phyloP scores from a whole-genome alignment of 2,888 invertebrate genomes.

The Amphipoea lucens region DNA sequence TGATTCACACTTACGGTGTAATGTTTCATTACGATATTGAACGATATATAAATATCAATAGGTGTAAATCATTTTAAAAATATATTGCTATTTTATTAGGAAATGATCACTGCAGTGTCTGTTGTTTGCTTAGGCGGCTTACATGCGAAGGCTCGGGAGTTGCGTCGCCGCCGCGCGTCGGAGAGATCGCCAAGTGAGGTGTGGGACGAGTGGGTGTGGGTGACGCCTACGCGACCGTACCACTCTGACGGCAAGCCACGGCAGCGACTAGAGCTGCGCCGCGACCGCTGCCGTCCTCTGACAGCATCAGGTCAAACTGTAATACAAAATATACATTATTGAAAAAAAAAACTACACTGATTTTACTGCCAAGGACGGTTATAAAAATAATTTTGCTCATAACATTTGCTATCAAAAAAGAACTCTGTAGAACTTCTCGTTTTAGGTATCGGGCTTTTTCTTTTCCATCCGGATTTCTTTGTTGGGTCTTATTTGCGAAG shows the following conservation, averaged over 20 bases:
- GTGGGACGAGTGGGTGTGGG: slow-evolving; percentile 10
- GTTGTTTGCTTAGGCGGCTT: slow-evolving; percentile 57
- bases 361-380: background rate
- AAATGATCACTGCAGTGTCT: slow-evolving; percentile 56
- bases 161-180: slow-evolving; percentile 60
- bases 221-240: slow-evolving; percentile 67
- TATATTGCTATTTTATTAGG: slow-evolving; percentile 48
- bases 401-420: background rate
- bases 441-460: background rate
- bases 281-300: slow-evolving; percentile 98
- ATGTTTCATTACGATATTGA: slow-evolving; percentile 27
- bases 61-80: slow-evolving; percentile 57
- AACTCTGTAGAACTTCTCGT: background rate
- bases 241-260: slow-evolving; percentile 93
- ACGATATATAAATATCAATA: slow-evolving; percentile 37
- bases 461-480: background rate
- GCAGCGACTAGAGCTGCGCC: slow-evolving; percentile 99
- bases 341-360: background rate
- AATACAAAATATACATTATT: slow-evolving; percentile 71
- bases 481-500: background rate
- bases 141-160: slow-evolving; percentile 64
- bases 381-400: background rate
- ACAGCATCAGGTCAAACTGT: slow-evolving; percentile 97
- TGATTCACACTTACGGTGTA: slow-evolving; percentile 28
- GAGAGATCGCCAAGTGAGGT: slow-evolving; percentile 68